These are phyloP conservation scores for Psammodynastes pulverulentus DNA, from an alignment of 2,113 vertebrate genomes.

Conservation along the genomic window DNA sequence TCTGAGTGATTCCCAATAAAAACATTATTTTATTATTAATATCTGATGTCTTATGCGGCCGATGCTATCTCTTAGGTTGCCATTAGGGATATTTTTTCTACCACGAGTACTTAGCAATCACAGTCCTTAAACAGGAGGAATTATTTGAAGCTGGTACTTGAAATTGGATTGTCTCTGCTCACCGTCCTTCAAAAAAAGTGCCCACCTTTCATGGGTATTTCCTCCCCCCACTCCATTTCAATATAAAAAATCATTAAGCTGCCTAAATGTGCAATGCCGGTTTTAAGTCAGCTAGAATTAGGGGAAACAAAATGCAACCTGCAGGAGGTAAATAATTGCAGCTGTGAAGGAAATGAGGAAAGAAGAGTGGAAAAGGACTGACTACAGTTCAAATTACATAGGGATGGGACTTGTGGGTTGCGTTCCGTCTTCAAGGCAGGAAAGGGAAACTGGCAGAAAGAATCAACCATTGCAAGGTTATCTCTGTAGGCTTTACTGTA, in stretches of 20 bases:
- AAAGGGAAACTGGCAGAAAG: not conserved
- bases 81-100: not conserved
- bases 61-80: not conserved
- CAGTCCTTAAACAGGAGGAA: not conserved
- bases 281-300: constrained; percentile 63
- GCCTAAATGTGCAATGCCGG: constrained; percentile 41
- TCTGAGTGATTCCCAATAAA: no score
- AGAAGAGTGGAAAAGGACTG: constrained; percentile 56
- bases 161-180: constrained; percentile 22
- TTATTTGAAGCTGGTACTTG: constrained; percentile 4
- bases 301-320: constrained; percentile 58
- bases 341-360: constrained; percentile 64
- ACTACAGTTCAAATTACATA: constrained; percentile 51
- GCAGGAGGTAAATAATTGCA: constrained; percentile 67
- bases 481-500: not conserved
- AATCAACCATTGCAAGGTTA: not conserved
- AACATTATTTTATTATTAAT: no score
- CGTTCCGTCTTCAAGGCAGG: constrained; percentile 35
- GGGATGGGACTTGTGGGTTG: constrained; percentile 45
- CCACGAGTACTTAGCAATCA: constrained; percentile 23
- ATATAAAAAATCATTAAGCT: constrained; percentile 48
- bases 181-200: constrained; percentile 19
- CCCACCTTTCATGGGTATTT: constrained; percentile 23
- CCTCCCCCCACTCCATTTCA: constrained; percentile 35
- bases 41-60: no score